Evolutionary conservation across 2,113 vertebrate genomes (phyloP), one percentile per base, ranked within the genome.

Genomic region (Atrichornis clamosus): DNA sequence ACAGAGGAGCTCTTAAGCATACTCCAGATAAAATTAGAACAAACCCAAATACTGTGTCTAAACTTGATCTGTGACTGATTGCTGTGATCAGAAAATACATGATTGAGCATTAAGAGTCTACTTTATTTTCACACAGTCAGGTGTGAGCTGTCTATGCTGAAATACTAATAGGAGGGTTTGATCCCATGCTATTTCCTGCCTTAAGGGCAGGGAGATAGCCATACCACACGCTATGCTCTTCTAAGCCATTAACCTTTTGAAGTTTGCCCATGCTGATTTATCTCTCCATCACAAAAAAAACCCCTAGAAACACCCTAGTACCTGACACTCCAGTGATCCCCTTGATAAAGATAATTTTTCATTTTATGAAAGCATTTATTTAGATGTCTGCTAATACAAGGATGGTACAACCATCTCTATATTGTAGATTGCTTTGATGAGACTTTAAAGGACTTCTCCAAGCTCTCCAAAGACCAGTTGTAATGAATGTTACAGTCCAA

Each of bases 191-290:
- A 76, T 90, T 87, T 90, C 90, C 95, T 90, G 80, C 88, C 80
- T 89, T 23, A 33, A 90, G 96, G 86, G 72, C 69, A 79, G 86
- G 73, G 69, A 94, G 88, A 94, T 72, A 93, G 76, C 62, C 69
- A 50, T 60, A 92, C 86, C 77, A 52, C 93, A 92, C 73, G 77
- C 96, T 93, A 92, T 56, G 75, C 53, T 93, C 89, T 94, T 94
- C 86, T 95, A 90, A 95, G 65, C 73, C 69, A 60, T 50, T 76
- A 84, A 8, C 60, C 86, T 92, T 95, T 96, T 96, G 92, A 96
- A 91, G 92, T 89, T 82, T 76, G 32, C 62, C 88, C 74, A 53
- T 62, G 80, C 53, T 92, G 86, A 92, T 89, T 76, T 94, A 82
- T 90, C 65, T 86, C 68, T 87, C 41, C 37, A 35, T 74, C 63